Evolutionary conservation across 2,113 vertebrate genomes (phyloP), one percentile per base, ranked within the genome.

Genomic region (Elaphurus davidianus): DNA sequence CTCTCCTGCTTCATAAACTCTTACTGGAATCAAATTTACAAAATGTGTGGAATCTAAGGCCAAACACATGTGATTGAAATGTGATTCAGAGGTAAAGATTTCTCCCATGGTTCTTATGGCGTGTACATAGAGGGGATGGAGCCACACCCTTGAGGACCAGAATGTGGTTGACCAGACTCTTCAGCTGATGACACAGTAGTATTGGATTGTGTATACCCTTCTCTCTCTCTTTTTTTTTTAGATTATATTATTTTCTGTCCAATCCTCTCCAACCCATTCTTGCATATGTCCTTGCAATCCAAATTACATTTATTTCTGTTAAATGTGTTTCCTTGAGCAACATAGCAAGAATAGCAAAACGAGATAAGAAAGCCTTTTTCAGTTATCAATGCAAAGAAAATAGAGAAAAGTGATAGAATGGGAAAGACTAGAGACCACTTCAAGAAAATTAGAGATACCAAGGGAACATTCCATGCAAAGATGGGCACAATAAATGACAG

Each of bases 41-140:
- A n/a, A 88, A 89, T 62, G 33, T 40, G n/a, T 76, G 17, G 60
- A 88, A 87, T 47, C 59, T 78, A 91, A 95, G 13, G 47, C 36
- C 36, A 84, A 94, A 94, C 45, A 88, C 57, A 8, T 52, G n/a
- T 74, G 74, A 94, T 52, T 92, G 45, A 43, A 79, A 45, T 64
- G 52, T 62, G 59, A 86, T 57, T 95, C 59, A 86, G 52, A 97
- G 62, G 62, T 36, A 88, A 50, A 50, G 47, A 74, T 30, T 40
- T 78, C 47, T 79, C 54, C 55, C 2, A 0, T 33, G 13, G 15
- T 36, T 4, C 47, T 33, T 1, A 0, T 14, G 13, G 3, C 16
- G 0, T 54, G 15, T 54, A 1, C 25, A 7, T 3, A 14, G 7
- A 85, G 7, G 55, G 10, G 12, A 33, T 33, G 12, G 19, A 71